Base-by-base conservation (phyloP, 2,113 vertebrate species). In the Lutjanus erythropterus region DNA sequence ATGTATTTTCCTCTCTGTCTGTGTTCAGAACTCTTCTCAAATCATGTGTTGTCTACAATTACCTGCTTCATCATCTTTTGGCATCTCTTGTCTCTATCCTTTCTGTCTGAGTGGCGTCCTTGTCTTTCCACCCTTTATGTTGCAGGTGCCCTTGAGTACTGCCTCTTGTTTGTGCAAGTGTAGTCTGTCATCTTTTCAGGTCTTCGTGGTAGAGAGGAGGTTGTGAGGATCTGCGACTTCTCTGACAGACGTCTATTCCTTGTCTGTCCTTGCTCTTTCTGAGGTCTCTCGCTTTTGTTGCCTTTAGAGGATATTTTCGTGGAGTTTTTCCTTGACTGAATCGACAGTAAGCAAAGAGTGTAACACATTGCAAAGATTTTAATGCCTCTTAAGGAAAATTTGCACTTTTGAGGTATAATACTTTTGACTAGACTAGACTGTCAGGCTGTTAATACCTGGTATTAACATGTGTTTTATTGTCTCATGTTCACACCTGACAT, bases 31-130 rank as follows among this genome's bases (percentile, higher is more conserved):
- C 56, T 23, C 23, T 47, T 59, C 68, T 77, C 35, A 56, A 33
- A 33, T 59, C 33, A 42, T 35, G 21, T 69, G 52, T 68, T 71
- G 39, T 70, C 25, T 70, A 19, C n/a, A 78, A 67, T 78, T 66
- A 78, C 52, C 53, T 47, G 35, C 53, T 81, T 73, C 58, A 74
- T 70, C 25, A 52, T 35, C 39, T 50, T 15, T 47, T 21, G 41
- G 29, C 53, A 39, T 62, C 67, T 50, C 62, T 55, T 33, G 35
- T 55, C 52, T 53, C 44, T 31, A 14, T 4, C 6, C 0, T 0
- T 6, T 37, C 59, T 42, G 31, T 56, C 25, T 81, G 33, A 85
- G 56, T 46, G 42, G 46, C 19, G 4, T 31, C 33, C 33, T 77
- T 53, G n/a, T 59, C 73, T 61, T 73, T 50, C 52, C 11, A 35